Conservation (phyloP, 2,888 invertebrate species). For the Patella ulyssiponensis region DNA sequence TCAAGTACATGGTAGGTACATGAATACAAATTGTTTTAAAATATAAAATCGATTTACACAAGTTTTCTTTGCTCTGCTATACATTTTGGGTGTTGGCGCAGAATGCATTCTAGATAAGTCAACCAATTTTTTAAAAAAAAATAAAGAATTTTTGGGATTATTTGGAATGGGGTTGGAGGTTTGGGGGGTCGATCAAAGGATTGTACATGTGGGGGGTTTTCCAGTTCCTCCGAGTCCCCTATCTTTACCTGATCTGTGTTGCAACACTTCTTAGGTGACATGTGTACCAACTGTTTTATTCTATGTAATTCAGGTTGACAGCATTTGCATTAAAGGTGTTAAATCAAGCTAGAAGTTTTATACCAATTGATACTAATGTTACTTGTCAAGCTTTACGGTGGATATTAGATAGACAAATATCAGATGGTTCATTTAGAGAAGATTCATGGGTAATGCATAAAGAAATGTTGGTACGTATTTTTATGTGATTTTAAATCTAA, state of each 20-base stretch:
- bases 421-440: slow-evolving; percentile 47
- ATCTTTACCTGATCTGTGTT: too few relatives aligned
- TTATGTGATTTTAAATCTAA: background rate
- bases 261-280: background rate
- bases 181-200: too few relatives aligned
- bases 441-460: slow-evolving; percentile 48
- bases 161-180: too few relatives aligned
- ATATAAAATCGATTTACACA: background rate
- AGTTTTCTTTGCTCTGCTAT: background rate
- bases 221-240: too few relatives aligned
- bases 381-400: slow-evolving; percentile 47
- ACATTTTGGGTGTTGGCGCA: background rate
- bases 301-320: slow-evolving; percentile 46
- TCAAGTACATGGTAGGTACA: slow-evolving; percentile 60
- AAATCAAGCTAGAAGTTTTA: slow-evolving; percentile 48
- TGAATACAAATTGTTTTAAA: background rate
- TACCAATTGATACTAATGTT: slow-evolving; percentile 46
- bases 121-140: too few relatives aligned
- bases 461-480: slow-evolving; percentile 48
- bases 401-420: slow-evolving; percentile 42
- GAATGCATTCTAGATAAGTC: too few relatives aligned
- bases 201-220: too few relatives aligned
- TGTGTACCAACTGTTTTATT: background rate
- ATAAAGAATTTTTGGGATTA: too few relatives aligned
- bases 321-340: slow-evolving; percentile 56